Evolutionary conservation across 2,113 vertebrate genomes (phyloP), one percentile per base, ranked within the genome.

Genomic region (Myxocyprinus asiaticus): DNA sequence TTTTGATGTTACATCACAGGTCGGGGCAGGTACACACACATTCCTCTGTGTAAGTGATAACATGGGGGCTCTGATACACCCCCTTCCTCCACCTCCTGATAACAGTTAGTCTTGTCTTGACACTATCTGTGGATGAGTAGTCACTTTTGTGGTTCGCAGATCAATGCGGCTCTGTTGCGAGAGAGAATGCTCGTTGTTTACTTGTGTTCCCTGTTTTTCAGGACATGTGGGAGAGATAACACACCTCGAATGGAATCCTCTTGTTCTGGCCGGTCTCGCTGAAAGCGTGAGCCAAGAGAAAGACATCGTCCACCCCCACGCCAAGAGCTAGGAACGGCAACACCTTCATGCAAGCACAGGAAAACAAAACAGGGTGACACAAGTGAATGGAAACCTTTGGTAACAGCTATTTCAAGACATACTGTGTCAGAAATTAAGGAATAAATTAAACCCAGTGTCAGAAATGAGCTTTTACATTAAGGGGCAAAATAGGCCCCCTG

Each of bases 211-310:
- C 15, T 22, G 62, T 67, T 75, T 33, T 75, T 59, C 53, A 51
- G 70, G 63, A 58, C 42, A 9, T 10, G 17, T 42, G 9, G 9
- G 71, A 55, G 76, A 71, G 82, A 62, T 79, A 63, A 65, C 86
- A 94, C 92, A 99, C 98, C 97, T 99, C 97, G 7, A 99, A 99
- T 0, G 98, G 97, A 91, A 99, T 99, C 92, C 96, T 95, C 89
- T 97, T 98, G 89, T 99, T 99, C 89, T 98, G 97, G 83, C 98
- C 97, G 0, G 96, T 98, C 91, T 99, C 97, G 73, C 97, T 98
- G 88, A 99, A 99, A 11, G 97, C 96, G 55, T 99, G 98, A 80
- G 96, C 98, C 85, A 99, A 93, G 81, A 99, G 96, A 81, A 99
- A 99, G 83, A 99, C 93, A 64, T 99, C 97, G 12, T 99, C 97